Evolutionary conservation across 2,888 invertebrate genomes (phyloP).

Genomic region (Acleris literana): DNA sequence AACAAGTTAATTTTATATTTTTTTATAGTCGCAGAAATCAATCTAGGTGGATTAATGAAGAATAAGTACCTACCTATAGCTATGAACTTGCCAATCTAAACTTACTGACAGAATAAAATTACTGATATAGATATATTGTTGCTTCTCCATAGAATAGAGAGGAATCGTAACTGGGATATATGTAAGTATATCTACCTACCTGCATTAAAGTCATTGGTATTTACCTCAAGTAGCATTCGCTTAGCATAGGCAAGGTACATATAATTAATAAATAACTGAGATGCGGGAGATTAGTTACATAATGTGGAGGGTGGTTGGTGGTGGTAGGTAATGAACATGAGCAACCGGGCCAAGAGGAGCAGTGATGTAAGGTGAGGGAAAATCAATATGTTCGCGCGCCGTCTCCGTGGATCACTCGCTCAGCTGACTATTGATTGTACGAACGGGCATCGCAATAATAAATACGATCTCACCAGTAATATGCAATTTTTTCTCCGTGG

Average conservation of each 20-base stretch:
- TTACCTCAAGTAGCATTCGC: background rate
- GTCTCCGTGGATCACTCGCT: conserved; percentile 65
- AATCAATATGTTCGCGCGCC: conserved; percentile 77
- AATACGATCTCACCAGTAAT: conserved; percentile 91
- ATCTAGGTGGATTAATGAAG: no score
- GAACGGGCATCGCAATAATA: conserved; percentile 41
- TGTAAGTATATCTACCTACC: no score
- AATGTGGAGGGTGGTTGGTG: conserved; percentile 10
- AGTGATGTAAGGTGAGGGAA: conserved; percentile 44
- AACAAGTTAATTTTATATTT: no score
- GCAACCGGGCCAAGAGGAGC: conserved; percentile 30
- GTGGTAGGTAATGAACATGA: conserved; percentile 7
- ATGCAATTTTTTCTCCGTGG: conserved; percentile 95
- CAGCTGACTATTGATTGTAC: conserved; percentile 71
- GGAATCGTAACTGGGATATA: no score
- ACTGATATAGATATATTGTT: no score
- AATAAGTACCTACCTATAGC: no score
- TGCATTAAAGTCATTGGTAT: no score
- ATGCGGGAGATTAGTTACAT: conserved; percentile 21
- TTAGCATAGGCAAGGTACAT: conserved; percentile 1
- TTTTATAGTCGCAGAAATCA: no score
- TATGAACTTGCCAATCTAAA: no score
- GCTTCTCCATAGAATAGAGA: no score
- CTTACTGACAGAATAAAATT: no score
- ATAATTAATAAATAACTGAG: background rate